Percentiles rank a stretch among this genome's conserved stretches.
Conservation (phyloP, 2,797 vertebrate species). For the Hydrolagus colliei region DNA sequence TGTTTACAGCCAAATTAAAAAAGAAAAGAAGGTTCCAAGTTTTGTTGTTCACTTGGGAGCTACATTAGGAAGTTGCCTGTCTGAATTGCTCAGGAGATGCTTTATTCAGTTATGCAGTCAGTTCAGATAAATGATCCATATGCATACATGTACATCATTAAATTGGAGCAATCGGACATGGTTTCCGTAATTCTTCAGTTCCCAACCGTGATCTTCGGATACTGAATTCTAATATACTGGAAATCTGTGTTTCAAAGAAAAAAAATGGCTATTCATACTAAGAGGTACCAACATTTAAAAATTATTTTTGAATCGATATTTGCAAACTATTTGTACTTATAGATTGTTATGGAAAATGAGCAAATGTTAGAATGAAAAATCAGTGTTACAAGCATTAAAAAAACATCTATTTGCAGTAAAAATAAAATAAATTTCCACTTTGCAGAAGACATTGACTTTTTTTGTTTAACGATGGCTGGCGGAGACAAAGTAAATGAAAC, state of each 20-base stretch:
- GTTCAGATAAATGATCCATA: constrained; percentile 24
- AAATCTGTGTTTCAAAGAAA: background rate
- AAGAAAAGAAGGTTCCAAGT: background rate
- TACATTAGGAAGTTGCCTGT: constrained; percentile 18
- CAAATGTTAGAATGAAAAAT: background rate
- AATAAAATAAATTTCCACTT: background rate
- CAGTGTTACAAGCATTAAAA: no score
- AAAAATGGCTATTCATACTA: background rate
- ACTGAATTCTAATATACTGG: background rate
- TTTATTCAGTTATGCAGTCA: constrained; percentile 18
- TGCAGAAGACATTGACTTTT: background rate
- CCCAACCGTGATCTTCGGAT: background rate
- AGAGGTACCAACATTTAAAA: background rate
- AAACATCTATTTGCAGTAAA: constrained; percentile 3
- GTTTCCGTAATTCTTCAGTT: constrained; percentile 9
- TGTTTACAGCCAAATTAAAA: background rate
- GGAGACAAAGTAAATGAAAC: background rate
- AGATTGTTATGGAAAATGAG: background rate
- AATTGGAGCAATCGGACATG: background rate
- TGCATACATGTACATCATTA: constrained; percentile 15
- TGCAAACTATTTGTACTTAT: background rate
- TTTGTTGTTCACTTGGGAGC: constrained; percentile 17
- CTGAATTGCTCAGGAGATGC: constrained; percentile 16
- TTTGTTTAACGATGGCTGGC: background rate
- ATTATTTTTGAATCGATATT: background rate